A percentile compares a stretch with the other conserved stretches of the same genome.
phyloP scores from a whole-genome alignment of 2,113 vertebrate genomes.

The Saccopteryx leptura region DNA sequence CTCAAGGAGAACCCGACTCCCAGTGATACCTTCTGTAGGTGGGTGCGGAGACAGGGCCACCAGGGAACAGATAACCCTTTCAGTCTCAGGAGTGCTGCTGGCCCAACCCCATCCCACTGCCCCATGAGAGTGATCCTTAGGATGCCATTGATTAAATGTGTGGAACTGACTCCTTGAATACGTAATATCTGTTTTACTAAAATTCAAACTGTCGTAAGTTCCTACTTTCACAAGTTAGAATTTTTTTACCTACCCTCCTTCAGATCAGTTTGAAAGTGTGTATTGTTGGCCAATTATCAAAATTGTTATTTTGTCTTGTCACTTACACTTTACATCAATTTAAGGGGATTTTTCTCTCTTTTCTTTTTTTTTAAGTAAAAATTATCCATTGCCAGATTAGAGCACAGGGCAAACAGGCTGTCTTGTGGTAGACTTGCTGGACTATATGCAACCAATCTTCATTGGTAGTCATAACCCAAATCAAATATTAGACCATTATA shows the following conservation, averaged over 20 bases:
- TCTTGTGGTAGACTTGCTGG: background rate
- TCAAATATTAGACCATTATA: background rate
- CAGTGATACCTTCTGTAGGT: background rate
- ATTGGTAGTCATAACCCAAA: background rate
- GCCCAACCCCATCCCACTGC: background rate
- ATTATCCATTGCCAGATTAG: background rate
- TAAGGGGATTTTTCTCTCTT: background rate
- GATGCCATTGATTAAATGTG: background rate
- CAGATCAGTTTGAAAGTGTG: conserved; percentile 13
- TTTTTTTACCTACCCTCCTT: background rate
- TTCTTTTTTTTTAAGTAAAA: background rate
- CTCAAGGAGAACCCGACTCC: background rate
- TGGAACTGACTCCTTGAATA: background rate
- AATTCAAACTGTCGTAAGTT: background rate
- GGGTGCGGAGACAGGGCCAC: background rate
- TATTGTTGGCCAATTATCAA: background rate
- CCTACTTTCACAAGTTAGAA: background rate
- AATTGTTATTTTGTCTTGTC: background rate
- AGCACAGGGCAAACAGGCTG: background rate
- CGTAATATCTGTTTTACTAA: background rate
- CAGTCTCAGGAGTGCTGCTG: background rate
- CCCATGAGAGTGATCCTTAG: background rate
- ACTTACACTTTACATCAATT: background rate
- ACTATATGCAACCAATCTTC: background rate
- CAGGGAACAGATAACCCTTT: background rate